A percentile compares a stretch with the other conserved stretches of the same genome.
phyloP scores from a whole-genome alignment of 2,113 vertebrate genomes.

The Syngnathoides biaculeatus region DNA sequence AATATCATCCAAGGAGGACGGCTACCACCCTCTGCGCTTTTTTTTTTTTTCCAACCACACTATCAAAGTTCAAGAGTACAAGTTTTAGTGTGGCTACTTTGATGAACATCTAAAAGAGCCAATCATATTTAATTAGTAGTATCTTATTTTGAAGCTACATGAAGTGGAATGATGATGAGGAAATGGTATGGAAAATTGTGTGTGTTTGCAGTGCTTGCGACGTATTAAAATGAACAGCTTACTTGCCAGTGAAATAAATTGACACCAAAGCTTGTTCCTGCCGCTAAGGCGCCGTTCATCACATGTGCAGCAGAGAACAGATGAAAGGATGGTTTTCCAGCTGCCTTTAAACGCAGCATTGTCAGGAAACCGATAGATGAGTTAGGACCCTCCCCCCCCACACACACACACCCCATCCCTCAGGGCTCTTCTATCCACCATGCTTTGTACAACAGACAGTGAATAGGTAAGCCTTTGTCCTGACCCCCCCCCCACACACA shows the following conservation, averaged over 20 bases:
- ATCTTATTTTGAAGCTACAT: background rate
- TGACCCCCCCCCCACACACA: conserved; percentile 37
- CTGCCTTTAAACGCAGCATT: conserved; percentile 71
- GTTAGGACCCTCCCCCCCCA: conserved; percentile 61
- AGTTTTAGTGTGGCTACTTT: background rate
- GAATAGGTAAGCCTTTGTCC: conserved; percentile 79
- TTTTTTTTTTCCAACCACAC: background rate
- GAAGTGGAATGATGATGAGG: background rate
- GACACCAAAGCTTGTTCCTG: conserved; percentile 10
- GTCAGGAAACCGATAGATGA: conserved; percentile 75
- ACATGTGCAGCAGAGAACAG: conserved; percentile 52
- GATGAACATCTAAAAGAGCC: background rate
- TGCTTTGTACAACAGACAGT: conserved; percentile 75
- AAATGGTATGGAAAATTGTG: background rate
- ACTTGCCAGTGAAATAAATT: conserved; percentile 16
- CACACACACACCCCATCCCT: background rate
- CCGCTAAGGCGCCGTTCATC: conserved; percentile 49
- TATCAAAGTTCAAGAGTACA: conserved; percentile 1
- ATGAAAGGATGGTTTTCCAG: conserved; percentile 73
- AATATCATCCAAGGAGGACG: conserved; percentile 59
- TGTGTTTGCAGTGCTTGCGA: background rate
- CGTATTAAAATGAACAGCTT: conserved; percentile 1
- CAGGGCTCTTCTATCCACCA: conserved; percentile 64
- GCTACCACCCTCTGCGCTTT: conserved; percentile 20
- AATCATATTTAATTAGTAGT: conserved; percentile 8